Evolutionary conservation across 2,113 vertebrate species (phyloP).

Genomic region (Enhydra lutris): DNA sequence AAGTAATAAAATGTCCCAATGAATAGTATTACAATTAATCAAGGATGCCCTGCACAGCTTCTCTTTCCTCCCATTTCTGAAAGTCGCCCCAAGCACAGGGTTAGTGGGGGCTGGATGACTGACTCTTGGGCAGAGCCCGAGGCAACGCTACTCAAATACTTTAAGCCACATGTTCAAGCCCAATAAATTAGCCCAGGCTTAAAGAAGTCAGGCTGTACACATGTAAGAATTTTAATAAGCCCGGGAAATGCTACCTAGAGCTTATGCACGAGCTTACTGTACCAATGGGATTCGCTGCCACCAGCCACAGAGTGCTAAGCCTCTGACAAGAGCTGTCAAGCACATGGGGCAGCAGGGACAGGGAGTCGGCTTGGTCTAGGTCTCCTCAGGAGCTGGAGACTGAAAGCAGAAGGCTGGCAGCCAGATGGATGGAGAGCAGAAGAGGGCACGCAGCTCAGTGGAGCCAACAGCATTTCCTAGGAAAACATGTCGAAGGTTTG

Average conservation of each 20-base stretch:
- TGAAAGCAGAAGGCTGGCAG: conserved; percentile 37
- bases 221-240: conserved; percentile 78
- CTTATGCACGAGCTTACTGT: conserved; percentile 63
- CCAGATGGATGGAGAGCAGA: conserved; percentile 62
- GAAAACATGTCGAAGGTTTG: conserved; percentile 30
- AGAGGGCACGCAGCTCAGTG: neutral
- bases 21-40: neutral
- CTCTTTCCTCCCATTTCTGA: neutral
- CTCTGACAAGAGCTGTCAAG: conserved; percentile 49
- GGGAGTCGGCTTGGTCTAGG: neutral
- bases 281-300: conserved; percentile 64
- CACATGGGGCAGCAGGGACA: neutral
- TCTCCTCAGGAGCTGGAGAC: conserved; percentile 47
- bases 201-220: conserved; percentile 73
- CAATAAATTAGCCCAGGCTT: conserved; percentile 76
- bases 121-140: conserved; percentile 50
- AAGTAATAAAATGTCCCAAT: neutral
- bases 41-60: neutral
- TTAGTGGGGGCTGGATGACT: neutral
- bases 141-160: conserved; percentile 56
- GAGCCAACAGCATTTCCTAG: conserved; percentile 45
- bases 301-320: conserved; percentile 57
- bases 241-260: conserved; percentile 73
- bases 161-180: conserved; percentile 74
- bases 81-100: neutral